These are phyloP conservation scores for Tenthredo scrophulariae DNA, from an alignment of 2,888 invertebrate species.

Conservation along the genomic window DNA sequence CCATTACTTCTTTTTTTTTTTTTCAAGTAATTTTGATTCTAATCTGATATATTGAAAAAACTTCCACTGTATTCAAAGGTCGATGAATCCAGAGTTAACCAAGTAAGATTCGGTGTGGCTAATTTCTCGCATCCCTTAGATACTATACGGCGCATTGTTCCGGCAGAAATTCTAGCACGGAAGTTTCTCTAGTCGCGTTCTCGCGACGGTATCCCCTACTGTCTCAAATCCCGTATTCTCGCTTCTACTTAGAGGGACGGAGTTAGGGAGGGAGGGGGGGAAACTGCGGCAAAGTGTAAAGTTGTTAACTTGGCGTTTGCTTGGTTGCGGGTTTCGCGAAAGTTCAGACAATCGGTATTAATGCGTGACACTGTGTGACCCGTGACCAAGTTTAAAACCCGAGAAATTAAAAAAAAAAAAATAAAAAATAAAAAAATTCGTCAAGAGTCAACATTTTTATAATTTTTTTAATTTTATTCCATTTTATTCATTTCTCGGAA, in stretches of 20 bases:
- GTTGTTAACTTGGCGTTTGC: constrained; percentile 30
- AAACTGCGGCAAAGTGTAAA: constrained; percentile 31
- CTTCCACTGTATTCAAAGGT: no score
- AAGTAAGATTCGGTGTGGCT: neutral
- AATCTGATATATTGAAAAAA: no score
- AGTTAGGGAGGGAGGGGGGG: neutral
- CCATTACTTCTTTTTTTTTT: neutral
- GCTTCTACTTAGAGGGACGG: neutral
- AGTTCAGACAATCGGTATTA: constrained; percentile 21
- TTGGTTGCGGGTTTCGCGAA: neutral
- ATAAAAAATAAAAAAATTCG: no score
- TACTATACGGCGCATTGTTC: constrained; percentile 14
- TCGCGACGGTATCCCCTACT: neutral
- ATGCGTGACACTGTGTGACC: neutral
- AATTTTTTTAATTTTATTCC: no score
- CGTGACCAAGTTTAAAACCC: neutral
- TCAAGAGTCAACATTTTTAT: no score
- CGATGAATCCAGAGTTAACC: neutral
- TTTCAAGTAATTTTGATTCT: no score
- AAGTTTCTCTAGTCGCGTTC: neutral
- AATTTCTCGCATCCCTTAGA: constrained; percentile 20
- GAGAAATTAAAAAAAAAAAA: neutral
- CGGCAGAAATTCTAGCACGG: constrained; percentile 8
- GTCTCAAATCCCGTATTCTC: neutral
- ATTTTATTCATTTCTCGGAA: no score